Evolutionary conservation across 2,888 invertebrate species (phyloP).

Genomic region (Tethea ocularis): DNA sequence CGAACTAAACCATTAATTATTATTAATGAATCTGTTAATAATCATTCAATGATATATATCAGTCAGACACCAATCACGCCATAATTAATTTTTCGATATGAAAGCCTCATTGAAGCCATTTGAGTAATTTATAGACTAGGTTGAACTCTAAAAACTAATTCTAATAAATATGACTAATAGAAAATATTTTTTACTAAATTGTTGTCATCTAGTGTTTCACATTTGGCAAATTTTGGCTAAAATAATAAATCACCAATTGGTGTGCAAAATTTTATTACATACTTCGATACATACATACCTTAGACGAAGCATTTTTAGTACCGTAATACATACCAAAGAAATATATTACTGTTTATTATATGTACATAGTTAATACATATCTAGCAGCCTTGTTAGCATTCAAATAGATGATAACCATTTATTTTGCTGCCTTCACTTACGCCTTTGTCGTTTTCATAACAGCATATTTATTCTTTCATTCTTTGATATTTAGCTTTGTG

Average conservation of each 20-base stretch:
- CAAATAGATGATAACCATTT: not conserved
- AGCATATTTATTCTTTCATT: slow-evolving; percentile 6
- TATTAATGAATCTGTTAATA: too few species aligned
- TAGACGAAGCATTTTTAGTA: too few species aligned
- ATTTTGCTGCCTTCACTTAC: not conserved
- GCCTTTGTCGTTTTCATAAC: not conserved
- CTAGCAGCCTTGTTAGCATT: not conserved
- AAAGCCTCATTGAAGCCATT: slow-evolving; percentile 57
- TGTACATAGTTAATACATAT: not conserved
- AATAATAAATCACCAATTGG: slow-evolving; percentile 49
- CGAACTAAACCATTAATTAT: too few species aligned
- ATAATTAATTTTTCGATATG: slow-evolving; percentile 40
- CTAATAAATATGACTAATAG: slow-evolving; percentile 56
- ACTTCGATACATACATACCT: too few species aligned
- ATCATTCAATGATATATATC: too few species aligned
- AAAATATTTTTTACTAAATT: slow-evolving; percentile 54
- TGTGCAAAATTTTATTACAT: not conserved
- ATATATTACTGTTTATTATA: not conserved
- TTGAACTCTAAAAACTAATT: slow-evolving; percentile 45
- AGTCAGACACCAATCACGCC: slow-evolving; percentile 9
- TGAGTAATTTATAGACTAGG: slow-evolving; percentile 58
- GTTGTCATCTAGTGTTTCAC: slow-evolving; percentile 50
- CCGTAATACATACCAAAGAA: not conserved
- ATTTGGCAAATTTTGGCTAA: slow-evolving; percentile 81
- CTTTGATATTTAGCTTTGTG: slow-evolving; percentile 7